Evolutionary conservation across 2,113 vertebrate genomes (phyloP), one percentile per base, ranked within the genome.

Genomic region (Noctilio leporinus): DNA sequence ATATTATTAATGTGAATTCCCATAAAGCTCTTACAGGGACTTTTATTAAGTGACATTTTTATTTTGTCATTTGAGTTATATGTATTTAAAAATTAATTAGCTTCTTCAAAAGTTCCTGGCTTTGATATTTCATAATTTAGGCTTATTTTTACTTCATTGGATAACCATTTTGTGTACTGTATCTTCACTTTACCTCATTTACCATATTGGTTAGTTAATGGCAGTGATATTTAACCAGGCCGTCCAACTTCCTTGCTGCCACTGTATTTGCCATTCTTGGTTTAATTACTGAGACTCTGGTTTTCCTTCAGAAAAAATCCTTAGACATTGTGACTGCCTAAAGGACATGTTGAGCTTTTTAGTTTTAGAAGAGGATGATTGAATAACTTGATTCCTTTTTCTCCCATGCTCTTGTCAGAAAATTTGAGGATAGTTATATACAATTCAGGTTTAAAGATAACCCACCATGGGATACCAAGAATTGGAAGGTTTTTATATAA

Each of bases 381-480:
- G 33, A 77, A 85, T 86, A 91, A 59, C n/a, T 49, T 57, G 40
- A 69, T 84, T 64, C 10, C 45, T 81, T 43, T 43, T 95, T 86
- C 26, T 57, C 59, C 59, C 70, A 64, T 28, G 47, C 10, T 93
- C 20, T 5, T 4, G 47, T 43, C 7, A 86, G 70, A 83, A 30
- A 90, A 78, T 67, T 72, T 59, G 64, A 14, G 51, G 43, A 38
- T 75, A 69, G 65, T 87, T 22, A 85, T 89, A 62, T 57, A 80
- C 30, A 88, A 33, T 93, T 89, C 59, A 92, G 49, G 40, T 78
- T 94, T 93, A 90, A 91, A 80, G 55, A 49, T 90, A 90, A 8
- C 73, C 73, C 10, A 81, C 57, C 14, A 40, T 35, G 35, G 47
- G 69, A 92, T 78, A 86, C 64, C 81, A 82, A 65, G 43, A 65